Conservation (phyloP, 2,797 vertebrate species). For the Mergus octosetaceus region DNA sequence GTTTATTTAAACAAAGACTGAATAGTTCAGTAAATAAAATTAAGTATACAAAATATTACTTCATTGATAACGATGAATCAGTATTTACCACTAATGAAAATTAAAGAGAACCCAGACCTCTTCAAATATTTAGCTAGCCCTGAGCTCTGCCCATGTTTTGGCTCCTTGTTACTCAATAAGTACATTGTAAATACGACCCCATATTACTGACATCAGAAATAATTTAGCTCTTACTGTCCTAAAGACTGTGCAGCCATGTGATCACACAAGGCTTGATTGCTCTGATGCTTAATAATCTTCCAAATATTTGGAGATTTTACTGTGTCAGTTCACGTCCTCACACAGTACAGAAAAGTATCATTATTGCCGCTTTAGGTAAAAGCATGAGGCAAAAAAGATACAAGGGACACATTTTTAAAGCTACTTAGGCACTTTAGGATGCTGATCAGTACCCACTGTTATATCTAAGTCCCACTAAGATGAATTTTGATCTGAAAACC, state of each 20-base stretch:
- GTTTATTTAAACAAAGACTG: not conserved
- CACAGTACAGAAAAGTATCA: not conserved
- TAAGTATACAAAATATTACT: not conserved
- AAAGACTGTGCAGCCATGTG: not conserved
- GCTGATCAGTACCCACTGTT: not conserved
- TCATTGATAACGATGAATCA: not conserved
- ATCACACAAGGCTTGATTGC: not conserved
- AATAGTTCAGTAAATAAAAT: not conserved
- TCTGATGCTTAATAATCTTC: not conserved
- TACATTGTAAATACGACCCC: not conserved
- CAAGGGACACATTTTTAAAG: not conserved
- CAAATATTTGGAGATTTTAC: not conserved
- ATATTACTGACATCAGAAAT: rapidly evolving
- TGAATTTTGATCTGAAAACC: not conserved
- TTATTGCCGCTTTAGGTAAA: not conserved
- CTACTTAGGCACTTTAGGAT: not conserved
- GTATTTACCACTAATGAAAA: not conserved
- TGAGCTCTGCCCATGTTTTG: not conserved
- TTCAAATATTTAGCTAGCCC: not conserved
- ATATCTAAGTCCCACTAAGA: not conserved
- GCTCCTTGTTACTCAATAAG: not conserved
- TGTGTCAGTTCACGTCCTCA: not conserved
- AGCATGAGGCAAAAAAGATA: not conserved
- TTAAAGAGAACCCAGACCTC: not conserved
- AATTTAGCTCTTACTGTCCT: not conserved